Percentiles rank a stretch among this genome's conserved stretches.
Conservation (phyloP, 2,113 vertebrate species). For the Cyanoramphus novaezelandiae region DNA sequence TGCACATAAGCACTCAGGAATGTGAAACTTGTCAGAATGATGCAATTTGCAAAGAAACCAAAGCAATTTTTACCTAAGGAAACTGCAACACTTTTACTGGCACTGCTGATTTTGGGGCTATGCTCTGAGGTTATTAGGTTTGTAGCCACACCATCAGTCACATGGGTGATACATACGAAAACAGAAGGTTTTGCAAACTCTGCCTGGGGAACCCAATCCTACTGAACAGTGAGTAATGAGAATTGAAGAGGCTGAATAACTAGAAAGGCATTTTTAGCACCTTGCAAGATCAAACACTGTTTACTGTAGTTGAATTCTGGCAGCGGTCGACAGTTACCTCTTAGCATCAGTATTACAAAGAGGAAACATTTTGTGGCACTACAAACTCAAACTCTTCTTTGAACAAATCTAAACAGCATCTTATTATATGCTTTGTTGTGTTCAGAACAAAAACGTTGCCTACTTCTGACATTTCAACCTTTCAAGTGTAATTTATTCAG, state of each 20-base stretch:
- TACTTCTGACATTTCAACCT: neutral
- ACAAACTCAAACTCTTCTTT: neutral
- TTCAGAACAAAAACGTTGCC: neutral
- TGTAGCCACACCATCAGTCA: neutral
- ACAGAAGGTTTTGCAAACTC: neutral
- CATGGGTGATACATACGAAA: fast-evolving
- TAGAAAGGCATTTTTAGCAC: neutral
- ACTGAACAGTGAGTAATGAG: neutral
- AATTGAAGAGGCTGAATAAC: neutral
- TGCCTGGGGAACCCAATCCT: neutral
- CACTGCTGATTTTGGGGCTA: neutral
- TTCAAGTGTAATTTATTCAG: neutral
- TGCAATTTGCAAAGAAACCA: neutral
- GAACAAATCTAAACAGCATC: neutral
- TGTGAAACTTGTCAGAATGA: neutral
- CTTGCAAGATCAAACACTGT: neutral
- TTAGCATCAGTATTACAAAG: neutral
- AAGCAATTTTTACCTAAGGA: neutral
- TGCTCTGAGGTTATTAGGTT: neutral
- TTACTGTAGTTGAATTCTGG: neutral
- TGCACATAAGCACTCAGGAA: neutral
- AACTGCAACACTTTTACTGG: neutral
- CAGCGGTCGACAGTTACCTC: neutral
- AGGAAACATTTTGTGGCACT: neutral
- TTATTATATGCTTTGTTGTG: neutral